These are phyloP conservation scores for Buceros bicornis DNA, from an alignment of 2,797 vertebrate genomes.

Conservation along the genomic window DNA sequence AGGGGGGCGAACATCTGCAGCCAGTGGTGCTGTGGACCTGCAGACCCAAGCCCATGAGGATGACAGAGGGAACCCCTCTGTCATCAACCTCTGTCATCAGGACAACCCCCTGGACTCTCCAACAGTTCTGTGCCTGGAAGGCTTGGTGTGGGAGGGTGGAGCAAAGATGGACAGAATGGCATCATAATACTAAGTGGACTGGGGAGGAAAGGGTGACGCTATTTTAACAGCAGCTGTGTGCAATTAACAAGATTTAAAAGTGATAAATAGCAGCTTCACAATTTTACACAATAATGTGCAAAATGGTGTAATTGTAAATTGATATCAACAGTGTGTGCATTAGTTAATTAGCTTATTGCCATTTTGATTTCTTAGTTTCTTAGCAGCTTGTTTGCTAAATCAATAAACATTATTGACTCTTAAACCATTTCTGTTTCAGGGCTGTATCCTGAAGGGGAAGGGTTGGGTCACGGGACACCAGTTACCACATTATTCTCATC, in stretches of 20 bases:
- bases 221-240: not conserved
- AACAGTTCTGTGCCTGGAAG: not conserved
- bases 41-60: not conserved
- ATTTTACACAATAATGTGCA: not conserved
- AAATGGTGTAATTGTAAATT: not conserved
- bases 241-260: not conserved
- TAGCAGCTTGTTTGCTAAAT: not conserved
- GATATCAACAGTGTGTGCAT: not conserved
- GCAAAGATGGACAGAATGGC: not conserved
- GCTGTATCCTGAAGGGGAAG: not conserved
- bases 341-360: not conserved
- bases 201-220: not conserved
- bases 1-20: not conserved
- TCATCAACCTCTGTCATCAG: too few relatives aligned
- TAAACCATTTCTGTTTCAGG: not conserved
- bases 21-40: not conserved
- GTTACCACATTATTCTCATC: not conserved
- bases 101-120: not conserved
- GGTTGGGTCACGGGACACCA: accelerated
- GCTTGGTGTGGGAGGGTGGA: not conserved
- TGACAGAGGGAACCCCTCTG: not conserved
- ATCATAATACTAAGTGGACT: not conserved
- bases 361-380: not conserved
- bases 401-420: not conserved
- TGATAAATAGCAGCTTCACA: not conserved